Evolutionary conservation across 1,140 invertebrate species (phyloP).

Genomic region (Eriocheir sinensis): DNA sequence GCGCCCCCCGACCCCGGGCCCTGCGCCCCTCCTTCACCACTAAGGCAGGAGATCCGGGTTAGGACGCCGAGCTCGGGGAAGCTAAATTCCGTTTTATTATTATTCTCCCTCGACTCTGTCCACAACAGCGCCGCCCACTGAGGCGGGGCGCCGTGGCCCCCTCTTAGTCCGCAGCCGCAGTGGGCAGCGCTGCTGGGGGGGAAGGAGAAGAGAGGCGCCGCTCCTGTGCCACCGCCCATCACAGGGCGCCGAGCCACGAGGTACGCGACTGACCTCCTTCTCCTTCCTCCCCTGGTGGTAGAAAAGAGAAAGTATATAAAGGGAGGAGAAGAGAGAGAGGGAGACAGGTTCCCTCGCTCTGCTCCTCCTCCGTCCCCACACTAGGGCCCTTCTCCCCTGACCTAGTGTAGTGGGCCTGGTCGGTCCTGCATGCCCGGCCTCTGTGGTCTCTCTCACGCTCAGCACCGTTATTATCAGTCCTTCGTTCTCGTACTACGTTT

Average conservation of each 20-base stretch:
- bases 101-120: conserved; percentile 40
- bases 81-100: conserved; percentile 43
- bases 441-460: conserved; percentile 51
- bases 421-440: conserved; percentile 64
- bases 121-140: not conserved
- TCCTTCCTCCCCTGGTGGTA: conserved; percentile 29
- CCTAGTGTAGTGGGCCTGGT: conserved; percentile 50
- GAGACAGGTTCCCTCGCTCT: not conserved
- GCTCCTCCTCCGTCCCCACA: conserved; percentile 29
- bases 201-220: not conserved
- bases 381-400: not conserved
- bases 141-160: not conserved
- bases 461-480: conserved; percentile 66
- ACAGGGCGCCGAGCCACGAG: not conserved
- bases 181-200: not conserved
- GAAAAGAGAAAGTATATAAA: conserved; percentile 13
- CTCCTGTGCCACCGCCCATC: not conserved
- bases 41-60: not conserved
- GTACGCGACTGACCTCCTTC: not conserved
- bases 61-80: conserved; percentile 9
- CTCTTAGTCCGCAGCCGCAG: not conserved
- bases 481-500: conserved; percentile 61
- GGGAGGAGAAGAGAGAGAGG: conserved; percentile 37
- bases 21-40: not conserved
- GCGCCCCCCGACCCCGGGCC: conserved; percentile 7